Evolutionary conservation across 2,888 invertebrate species (phyloP).

Genomic region (Stomorhina lunata): DNA sequence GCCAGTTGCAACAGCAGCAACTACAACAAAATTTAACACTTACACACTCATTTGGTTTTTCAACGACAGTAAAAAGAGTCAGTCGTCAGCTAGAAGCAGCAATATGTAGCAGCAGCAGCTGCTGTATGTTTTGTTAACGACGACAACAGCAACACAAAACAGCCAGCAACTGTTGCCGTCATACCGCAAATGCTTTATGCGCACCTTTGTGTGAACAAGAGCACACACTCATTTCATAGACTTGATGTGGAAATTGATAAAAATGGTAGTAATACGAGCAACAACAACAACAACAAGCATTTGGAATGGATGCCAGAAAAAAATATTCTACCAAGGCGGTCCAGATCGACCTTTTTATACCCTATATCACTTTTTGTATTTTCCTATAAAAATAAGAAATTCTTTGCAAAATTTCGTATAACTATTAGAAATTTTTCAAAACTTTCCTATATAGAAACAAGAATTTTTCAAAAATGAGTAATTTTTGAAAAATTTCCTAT

Average conservation of each 20-base stretch:
- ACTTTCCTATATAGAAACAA: no score
- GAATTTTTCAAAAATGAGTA: no score
- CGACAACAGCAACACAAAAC: slow-evolving; percentile 43
- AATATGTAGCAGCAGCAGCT: slow-evolving; percentile 39
- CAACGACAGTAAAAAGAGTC: not conserved
- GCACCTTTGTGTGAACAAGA: slow-evolving; percentile 65
- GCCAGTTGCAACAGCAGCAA: slow-evolving; percentile 35
- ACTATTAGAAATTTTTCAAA: no score
- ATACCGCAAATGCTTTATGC: slow-evolving; percentile 67
- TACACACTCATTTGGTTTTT: not conserved
- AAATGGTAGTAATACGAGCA: slow-evolving; percentile 63
- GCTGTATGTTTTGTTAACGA: slow-evolving; percentile 60
- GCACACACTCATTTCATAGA: slow-evolving; percentile 56
- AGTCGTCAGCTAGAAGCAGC: slow-evolving; percentile 25
- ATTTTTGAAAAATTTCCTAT: no score
- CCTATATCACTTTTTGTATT: no score
- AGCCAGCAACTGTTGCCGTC: slow-evolving; percentile 62
- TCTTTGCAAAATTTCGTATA: no score
- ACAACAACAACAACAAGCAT: slow-evolving; percentile 53
- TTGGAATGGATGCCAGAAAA: slow-evolving; percentile 44
- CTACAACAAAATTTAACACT: slow-evolving; percentile 40
- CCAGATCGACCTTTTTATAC: no score
- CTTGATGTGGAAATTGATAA: slow-evolving; percentile 64
- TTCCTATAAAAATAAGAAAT: no score
- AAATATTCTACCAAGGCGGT: no score